Evolutionary conservation across 1,140 invertebrate genomes (phyloP).

Genomic region (Zaprionus kolodkinae): DNA sequence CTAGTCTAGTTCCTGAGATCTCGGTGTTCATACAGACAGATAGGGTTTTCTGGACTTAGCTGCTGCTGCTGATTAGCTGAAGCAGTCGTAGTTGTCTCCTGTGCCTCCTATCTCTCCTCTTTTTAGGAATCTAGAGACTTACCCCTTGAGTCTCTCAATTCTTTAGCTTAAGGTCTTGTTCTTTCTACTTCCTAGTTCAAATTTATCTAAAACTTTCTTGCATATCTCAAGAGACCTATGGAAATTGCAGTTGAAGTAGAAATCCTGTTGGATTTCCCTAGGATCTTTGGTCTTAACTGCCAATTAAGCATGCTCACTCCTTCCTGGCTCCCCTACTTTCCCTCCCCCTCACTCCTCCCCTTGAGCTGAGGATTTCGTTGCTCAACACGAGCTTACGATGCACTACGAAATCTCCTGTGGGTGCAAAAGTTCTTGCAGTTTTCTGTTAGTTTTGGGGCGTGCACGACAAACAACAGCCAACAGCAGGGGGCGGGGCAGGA

Average conservation of each 20-base stretch:
- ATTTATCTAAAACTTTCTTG: too few species aligned
- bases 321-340: not conserved
- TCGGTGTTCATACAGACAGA: too few species aligned
- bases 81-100: too few species aligned
- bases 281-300: not conserved
- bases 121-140: too few species aligned
- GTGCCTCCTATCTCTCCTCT: too few species aligned
- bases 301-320: not conserved
- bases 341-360: not conserved
- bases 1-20: too few species aligned
- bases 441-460: constrained; percentile 43
- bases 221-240: too few species aligned
- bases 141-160: too few species aligned
- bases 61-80: too few species aligned
- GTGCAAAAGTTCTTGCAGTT: constrained; percentile 9
- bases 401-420: constrained; percentile 32
- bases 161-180: too few species aligned
- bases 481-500: constrained; percentile 1
- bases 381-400: constrained; percentile 34
- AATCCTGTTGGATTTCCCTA: not conserved
- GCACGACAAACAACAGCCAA: constrained; percentile 32
- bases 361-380: constrained; percentile 2
- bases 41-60: too few species aligned
- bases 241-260: not conserved
- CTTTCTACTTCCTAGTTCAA: too few species aligned